A percentile compares a stretch with the other conserved stretches of the same genome.
Evolutionary conservation across 2,888 invertebrate genomes (phyloP).

Genomic region (Bugulina stolonifera): DNA sequence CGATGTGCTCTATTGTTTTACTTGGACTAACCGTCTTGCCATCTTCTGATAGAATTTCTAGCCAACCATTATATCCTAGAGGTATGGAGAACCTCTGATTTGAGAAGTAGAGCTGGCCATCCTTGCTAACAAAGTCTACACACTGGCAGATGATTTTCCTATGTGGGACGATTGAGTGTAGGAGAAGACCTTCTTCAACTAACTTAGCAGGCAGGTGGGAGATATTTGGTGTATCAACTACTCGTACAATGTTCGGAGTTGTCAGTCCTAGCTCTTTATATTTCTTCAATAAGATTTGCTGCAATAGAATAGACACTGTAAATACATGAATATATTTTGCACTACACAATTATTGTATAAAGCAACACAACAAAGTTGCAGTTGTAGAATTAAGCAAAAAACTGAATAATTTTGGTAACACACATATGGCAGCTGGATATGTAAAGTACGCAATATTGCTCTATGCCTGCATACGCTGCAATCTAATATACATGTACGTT

Average conservation of each 20-base stretch:
- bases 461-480: no score
- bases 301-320: neutral
- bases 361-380: no score
- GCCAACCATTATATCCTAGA: conserved; percentile 82
- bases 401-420: no score
- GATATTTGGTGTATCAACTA: neutral
- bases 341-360: neutral
- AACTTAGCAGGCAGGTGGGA: conserved; percentile 22
- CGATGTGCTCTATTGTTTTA: conserved; percentile 77
- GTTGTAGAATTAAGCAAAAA: no score
- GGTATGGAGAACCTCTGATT: conserved; percentile 73
- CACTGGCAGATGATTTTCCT: conserved; percentile 63
- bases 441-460: no score
- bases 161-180: conserved; percentile 23
- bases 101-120: conserved; percentile 32
- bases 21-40: conserved; percentile 83
- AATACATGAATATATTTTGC: neutral
- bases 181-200: conserved; percentile 14
- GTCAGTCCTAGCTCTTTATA: neutral
- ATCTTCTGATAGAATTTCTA: conserved; percentile 88
- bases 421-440: no score
- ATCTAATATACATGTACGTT: no score
- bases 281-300: conserved; percentile 1
- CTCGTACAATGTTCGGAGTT: neutral
- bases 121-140: conserved; percentile 68